A percentile compares a stretch with the other conserved stretches of the same genome.
phyloP scores from a whole-genome alignment of 2,113 vertebrate genomes.

The Sebastes schlegelii region DNA sequence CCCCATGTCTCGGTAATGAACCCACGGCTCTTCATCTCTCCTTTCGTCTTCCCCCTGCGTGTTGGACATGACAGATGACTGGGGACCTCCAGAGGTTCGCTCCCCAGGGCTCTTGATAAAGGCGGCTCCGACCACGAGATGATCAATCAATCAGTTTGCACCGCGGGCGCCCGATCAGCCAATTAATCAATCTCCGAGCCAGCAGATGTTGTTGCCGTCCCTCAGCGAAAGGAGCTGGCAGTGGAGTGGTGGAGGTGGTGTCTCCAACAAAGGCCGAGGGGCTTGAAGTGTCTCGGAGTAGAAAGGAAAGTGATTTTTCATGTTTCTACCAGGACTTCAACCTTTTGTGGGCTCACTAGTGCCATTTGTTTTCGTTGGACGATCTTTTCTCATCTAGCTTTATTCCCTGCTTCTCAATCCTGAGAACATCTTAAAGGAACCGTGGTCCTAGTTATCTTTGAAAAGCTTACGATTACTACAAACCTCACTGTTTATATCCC shows the following conservation, averaged over 20 bases:
- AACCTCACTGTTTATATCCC: neutral
- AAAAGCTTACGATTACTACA: neutral
- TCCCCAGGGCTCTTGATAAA: constrained; percentile 78
- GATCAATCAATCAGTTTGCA: constrained; percentile 84
- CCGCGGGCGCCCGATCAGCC: constrained; percentile 77
- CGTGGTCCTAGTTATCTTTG: neutral
- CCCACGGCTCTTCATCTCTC: constrained; percentile 67
- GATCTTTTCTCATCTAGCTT: constrained; percentile 11
- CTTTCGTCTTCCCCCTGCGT: constrained; percentile 53
- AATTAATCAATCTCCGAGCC: constrained; percentile 81
- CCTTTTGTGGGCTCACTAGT: constrained; percentile 13
- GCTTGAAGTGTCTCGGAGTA: constrained; percentile 52
- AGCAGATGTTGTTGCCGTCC: constrained; percentile 77
- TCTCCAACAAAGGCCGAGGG: constrained; percentile 69
- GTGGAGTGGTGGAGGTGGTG: constrained; percentile 49
- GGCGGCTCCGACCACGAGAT: constrained; percentile 76
- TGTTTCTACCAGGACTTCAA: constrained; percentile 55
- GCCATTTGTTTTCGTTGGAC: constrained; percentile 12
- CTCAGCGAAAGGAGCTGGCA: constrained; percentile 59
- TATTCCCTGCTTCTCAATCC: neutral
- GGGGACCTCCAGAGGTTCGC: constrained; percentile 79
- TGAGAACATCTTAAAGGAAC: neutral
- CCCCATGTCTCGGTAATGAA: constrained; percentile 76
- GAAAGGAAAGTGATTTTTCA: constrained; percentile 62
- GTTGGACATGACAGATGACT: constrained; percentile 84